Base-by-base conservation (phyloP, 2,888 invertebrate genomes). In the Cosmia pyralina region DNA sequence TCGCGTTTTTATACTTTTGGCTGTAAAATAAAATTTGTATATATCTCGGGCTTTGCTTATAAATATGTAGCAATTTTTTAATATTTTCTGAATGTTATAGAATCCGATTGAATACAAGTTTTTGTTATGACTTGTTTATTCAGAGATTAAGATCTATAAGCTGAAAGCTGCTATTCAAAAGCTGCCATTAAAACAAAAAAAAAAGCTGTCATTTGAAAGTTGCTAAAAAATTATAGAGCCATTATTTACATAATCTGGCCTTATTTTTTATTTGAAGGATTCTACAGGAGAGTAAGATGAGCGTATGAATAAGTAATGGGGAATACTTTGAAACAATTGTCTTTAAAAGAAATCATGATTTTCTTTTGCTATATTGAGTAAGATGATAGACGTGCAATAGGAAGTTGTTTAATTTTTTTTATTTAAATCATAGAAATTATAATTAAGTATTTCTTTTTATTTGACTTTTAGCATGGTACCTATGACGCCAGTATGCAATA, bases 51-150 rank as follows among this genome's bases (percentile, higher is more conserved):
- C 19, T 79, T 84, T 78, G 71, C 77, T 78, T 82, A 80, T 63
- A 69, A 75, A 81, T 80, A 34, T 66, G 66, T 72, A 55, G 58
- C 77, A 64, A 62, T 64, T 64, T 68, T 60, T 76, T 11, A 59
- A n/a, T 55, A 69, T 74, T 66, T 82, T 72, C 48, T 68, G 62
- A 63, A 53, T 64, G 34, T 5, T 48, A 50, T n/a, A 53, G 34
- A 64, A 62, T 69, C 48, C 58, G n/a, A 78, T 72, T 78, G 22
- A 73, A 72, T 71, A 70, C 19, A 46, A 68, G 71, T 85, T 77
- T 81, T 77, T 80, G 85, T 79, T 79, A 84, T 72, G 59, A 65
- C 72, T 71, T 79, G 68, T 81, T 72, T 69, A 63, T 84, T 69
- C 53, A 38, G 62, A 74, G 82, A 81, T 85, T 84, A 72, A 71